Conservation (phyloP, 1,140 invertebrate genomes). For the Drosophila chauvacae region DNA sequence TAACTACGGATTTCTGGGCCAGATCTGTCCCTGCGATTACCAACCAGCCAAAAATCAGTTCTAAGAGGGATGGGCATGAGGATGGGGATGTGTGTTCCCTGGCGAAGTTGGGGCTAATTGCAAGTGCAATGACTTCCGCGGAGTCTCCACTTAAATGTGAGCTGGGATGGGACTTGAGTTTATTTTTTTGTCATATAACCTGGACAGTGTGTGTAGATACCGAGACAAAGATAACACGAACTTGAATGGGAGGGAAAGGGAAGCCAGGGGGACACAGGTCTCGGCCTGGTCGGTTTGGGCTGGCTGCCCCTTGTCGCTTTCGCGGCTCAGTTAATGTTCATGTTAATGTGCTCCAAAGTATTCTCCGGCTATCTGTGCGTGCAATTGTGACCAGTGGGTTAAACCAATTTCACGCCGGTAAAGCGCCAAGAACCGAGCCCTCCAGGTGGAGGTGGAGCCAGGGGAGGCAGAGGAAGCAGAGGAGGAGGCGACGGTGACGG, state of each 20-base stretch:
- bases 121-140: conserved; percentile 73
- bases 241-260: not conserved
- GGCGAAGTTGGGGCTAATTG: conserved; percentile 31
- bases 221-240: conserved; percentile 70
- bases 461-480: not conserved
- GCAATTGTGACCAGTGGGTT: conserved; percentile 83
- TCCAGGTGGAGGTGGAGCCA: not conserved
- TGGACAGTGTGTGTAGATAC: conserved; percentile 71
- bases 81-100: not conserved
- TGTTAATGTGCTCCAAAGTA: conserved; percentile 78
- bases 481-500: not conserved
- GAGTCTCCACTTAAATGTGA: conserved; percentile 65
- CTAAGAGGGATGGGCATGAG: not conserved
- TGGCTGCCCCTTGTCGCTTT: conserved; percentile 71
- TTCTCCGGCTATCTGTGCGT: conserved; percentile 60
- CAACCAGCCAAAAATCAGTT: not conserved
- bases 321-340: conserved; percentile 78
- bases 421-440: conserved; percentile 76
- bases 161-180: conserved; percentile 9
- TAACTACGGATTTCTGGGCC: conserved; percentile 6
- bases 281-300: conserved; percentile 44
- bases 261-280: conserved; percentile 15
- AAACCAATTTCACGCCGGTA: conserved; percentile 84
- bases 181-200: conserved; percentile 50
- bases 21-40: conserved; percentile 1